phyloP scores from a whole-genome alignment of 1,140 invertebrate species.

The Drosophila tani region DNA sequence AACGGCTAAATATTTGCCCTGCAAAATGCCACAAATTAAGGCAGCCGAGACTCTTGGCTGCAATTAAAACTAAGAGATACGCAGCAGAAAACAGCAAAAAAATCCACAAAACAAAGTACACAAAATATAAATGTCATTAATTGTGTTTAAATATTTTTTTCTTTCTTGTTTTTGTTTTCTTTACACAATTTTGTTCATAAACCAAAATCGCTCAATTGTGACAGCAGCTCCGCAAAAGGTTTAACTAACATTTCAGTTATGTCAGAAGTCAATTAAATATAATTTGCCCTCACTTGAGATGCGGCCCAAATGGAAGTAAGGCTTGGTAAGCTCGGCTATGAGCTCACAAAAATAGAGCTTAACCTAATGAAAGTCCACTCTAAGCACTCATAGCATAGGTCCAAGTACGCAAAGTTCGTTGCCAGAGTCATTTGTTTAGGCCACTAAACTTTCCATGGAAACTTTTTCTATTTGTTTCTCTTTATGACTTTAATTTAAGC shows the following conservation, averaged over 20 bases:
- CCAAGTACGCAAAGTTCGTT: slow-evolving; percentile 59
- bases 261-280: slow-evolving; percentile 65
- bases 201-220: slow-evolving; percentile 75
- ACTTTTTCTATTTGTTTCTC: background rate
- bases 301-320: slow-evolving; percentile 27
- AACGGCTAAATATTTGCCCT: slow-evolving; percentile 45
- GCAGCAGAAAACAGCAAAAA: slow-evolving; percentile 21
- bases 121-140: slow-evolving; percentile 71
- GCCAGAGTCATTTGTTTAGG: slow-evolving; percentile 67
- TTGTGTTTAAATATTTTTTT: slow-evolving; percentile 73
- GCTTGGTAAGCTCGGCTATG: slow-evolving; percentile 30
- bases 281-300: slow-evolving; percentile 57
- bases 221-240: slow-evolving; percentile 31
- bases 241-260: slow-evolving; percentile 56
- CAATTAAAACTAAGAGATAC: slow-evolving; percentile 56
- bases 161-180: slow-evolving; percentile 23
- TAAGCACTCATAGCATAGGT: slow-evolving; percentile 36
- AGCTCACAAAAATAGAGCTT: slow-evolving; percentile 34
- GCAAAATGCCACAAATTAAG: slow-evolving; percentile 58
- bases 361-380: slow-evolving; percentile 53
- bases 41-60: slow-evolving; percentile 53
- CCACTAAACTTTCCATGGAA: slow-evolving; percentile 2
- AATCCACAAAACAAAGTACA: slow-evolving; percentile 35
- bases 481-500: background rate
- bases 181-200: slow-evolving; percentile 60